These are phyloP conservation scores for Poeciliopsis turneri DNA, from an alignment of 2,797 vertebrate genomes.

Conservation along the genomic window DNA sequence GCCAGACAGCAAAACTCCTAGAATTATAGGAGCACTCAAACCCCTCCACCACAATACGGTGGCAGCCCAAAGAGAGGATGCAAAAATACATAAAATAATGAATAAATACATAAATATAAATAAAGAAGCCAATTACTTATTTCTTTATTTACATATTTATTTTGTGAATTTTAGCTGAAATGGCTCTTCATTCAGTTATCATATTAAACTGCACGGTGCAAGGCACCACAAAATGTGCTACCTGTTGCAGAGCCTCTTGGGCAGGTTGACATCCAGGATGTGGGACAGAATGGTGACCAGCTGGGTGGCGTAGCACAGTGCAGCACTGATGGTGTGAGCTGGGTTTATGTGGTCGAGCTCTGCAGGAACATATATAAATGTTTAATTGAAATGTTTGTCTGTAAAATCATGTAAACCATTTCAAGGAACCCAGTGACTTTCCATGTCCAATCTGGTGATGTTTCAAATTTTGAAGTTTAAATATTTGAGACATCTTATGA, in stretches of 20 bases:
- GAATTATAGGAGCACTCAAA: too few relatives aligned
- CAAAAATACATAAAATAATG: too few relatives aligned
- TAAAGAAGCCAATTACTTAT: too few relatives aligned
- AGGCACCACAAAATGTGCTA: conserved; percentile 19
- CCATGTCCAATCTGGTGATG: not conserved
- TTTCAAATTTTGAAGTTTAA: not conserved
- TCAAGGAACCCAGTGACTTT: not conserved
- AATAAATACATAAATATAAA: too few relatives aligned
- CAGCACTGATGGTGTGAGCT: conserved; percentile 94
- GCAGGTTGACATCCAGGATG: conserved; percentile 93
- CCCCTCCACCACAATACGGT: too few relatives aligned
- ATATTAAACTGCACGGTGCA: too few relatives aligned
- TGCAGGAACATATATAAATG: conserved; percentile 49
- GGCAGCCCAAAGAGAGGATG: too few relatives aligned
- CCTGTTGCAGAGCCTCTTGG: conserved; percentile 98
- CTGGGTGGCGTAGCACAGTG: conserved; percentile 94
- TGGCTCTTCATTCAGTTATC: too few relatives aligned
- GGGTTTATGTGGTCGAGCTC: conserved; percentile 95
- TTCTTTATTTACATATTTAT: too few relatives aligned
- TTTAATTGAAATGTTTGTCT: not conserved
- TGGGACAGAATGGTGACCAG: conserved; percentile 93
- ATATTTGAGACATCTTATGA: not conserved
- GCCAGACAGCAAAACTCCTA: too few relatives aligned
- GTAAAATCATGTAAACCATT: not conserved
- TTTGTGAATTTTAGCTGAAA: too few relatives aligned